A percentile compares a stretch with the other conserved stretches of the same genome.
Evolutionary conservation across 2,888 invertebrate genomes (phyloP).

Genomic region (Meganola albula): DNA sequence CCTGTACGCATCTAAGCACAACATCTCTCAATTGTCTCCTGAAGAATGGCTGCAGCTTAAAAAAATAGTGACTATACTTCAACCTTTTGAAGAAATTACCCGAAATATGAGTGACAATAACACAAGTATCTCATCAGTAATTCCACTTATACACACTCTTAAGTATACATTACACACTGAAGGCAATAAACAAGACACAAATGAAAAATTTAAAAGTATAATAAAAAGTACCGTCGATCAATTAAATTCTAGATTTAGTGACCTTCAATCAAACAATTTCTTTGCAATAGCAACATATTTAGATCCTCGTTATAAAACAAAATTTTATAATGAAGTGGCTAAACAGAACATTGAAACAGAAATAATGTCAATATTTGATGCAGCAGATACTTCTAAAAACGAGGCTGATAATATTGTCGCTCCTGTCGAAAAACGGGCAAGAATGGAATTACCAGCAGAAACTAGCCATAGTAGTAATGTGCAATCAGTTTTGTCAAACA

Average conservation of each 20-base stretch:
- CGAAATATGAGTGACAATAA: conserved; percentile 18
- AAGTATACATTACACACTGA: conserved; percentile 13
- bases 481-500: background rate
- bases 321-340: conserved; percentile 14
- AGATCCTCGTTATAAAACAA: conserved; percentile 18
- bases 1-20: conserved; percentile 13
- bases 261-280: conserved; percentile 16
- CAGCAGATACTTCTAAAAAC: conserved; percentile 10
- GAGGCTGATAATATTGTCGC: conserved; percentile 9
- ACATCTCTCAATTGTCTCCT: conserved; percentile 15
- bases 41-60: no score
- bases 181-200: conserved; percentile 13
- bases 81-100: conserved; percentile 10
- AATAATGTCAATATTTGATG: conserved; percentile 10
- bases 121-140: conserved; percentile 19
- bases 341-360: conserved; percentile 13
- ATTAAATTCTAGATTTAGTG: conserved; percentile 15
- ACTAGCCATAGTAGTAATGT: conserved; percentile 13
- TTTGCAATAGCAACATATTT: conserved; percentile 19
- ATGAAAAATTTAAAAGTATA: conserved; percentile 13
- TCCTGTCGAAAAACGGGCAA: conserved; percentile 19
- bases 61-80: no score
- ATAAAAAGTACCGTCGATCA: conserved; percentile 13
- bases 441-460: conserved; percentile 17
- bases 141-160: conserved; percentile 15